A percentile compares a stretch with the other conserved stretches of the same genome.
phyloP scores from a whole-genome alignment of 2,113 vertebrate genomes.

The Xiphophorus couchianus region DNA sequence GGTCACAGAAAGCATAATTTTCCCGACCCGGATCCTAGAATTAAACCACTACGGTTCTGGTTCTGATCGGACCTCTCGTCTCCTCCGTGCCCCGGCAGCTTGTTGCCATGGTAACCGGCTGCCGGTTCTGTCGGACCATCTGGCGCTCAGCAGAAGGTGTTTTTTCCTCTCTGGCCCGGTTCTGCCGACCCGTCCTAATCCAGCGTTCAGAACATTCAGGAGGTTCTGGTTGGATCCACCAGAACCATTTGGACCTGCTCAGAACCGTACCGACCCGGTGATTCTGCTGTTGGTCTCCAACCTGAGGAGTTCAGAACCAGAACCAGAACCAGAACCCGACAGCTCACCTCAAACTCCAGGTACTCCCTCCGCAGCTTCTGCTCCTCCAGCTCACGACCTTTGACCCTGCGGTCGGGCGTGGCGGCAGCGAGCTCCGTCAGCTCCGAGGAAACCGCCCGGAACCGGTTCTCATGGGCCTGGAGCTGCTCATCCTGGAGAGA shows the following conservation, averaged over 20 bases:
- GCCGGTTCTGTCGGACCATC: constrained; percentile 1
- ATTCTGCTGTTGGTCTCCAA: too few species aligned
- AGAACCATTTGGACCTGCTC: too few species aligned
- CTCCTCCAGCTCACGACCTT: constrained; percentile 92
- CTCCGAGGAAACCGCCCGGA: constrained; percentile 87
- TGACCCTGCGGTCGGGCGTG: constrained; percentile 85
- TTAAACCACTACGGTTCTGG: background rate
- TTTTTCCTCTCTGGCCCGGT: background rate
- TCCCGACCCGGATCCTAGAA: too few species aligned
- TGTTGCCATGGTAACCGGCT: constrained; percentile 13
- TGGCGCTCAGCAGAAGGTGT: constrained; percentile 4
- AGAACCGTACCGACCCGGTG: too few species aligned
- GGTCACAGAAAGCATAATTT: too few species aligned
- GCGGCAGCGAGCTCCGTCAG: constrained; percentile 84
- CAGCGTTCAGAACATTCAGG: background rate
- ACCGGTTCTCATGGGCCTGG: constrained; percentile 89
- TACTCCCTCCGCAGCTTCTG: constrained; percentile 92
- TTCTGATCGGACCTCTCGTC: background rate
- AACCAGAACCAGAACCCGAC: too few species aligned
- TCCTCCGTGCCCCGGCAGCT: background rate
- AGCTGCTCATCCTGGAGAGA: constrained; percentile 89
- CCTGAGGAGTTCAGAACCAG: background rate
- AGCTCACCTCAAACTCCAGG: constrained; percentile 93
- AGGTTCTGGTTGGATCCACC: background rate
- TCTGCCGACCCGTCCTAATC: background rate